Evolutionary conservation across 2,888 invertebrate genomes (phyloP).

Genomic region (Drosophila meridionalis): DNA sequence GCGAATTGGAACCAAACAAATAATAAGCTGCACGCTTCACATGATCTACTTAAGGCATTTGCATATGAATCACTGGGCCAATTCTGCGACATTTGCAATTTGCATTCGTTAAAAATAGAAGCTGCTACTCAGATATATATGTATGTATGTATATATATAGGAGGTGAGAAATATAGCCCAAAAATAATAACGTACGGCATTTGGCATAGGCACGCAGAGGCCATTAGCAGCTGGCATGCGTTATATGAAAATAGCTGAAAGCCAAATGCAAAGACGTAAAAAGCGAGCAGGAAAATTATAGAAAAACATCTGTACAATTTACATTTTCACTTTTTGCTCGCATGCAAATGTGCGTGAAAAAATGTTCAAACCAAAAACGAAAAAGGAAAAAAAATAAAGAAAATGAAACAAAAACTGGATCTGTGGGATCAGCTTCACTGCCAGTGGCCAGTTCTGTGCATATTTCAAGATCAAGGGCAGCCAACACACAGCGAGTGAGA

Average conservation of each 20-base stretch:
- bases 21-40: constrained; percentile 41
- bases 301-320: constrained; percentile 63
- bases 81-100: constrained; percentile 39
- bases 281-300: constrained; percentile 37
- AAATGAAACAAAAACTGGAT: constrained; percentile 44
- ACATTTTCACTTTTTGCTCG: constrained; percentile 65
- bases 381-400: constrained; percentile 28
- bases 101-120: constrained; percentile 55
- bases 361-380: constrained; percentile 35
- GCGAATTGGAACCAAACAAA: constrained; percentile 27
- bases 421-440: constrained; percentile 37
- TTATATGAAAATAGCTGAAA: constrained; percentile 51
- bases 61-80: constrained; percentile 47
- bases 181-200: constrained; percentile 39
- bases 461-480: constrained; percentile 82
- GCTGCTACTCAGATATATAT: constrained; percentile 12
- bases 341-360: constrained; percentile 78
- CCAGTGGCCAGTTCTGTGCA: constrained; percentile 50
- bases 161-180: constrained; percentile 33
- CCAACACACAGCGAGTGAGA: constrained; percentile 20
- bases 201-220: constrained; percentile 13
- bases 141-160: constrained; percentile 1
- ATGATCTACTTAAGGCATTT: constrained; percentile 30
- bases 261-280: constrained; percentile 19
- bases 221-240: constrained; percentile 56